These are phyloP conservation scores for Dusona sp. DNA, from an alignment of 2,888 invertebrate species.

Conservation along the genomic window DNA sequence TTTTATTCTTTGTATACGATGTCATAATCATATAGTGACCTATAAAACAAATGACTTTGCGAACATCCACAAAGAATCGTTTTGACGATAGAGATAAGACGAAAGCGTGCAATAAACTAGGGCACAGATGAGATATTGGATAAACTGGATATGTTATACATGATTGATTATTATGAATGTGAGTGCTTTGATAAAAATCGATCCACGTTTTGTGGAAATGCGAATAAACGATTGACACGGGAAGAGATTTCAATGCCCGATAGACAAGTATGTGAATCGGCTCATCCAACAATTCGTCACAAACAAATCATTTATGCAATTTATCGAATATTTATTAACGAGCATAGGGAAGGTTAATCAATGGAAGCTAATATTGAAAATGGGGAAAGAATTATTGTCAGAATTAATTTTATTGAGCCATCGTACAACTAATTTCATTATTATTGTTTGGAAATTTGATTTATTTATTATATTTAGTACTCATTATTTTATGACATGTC, in stretches of 20 bases:
- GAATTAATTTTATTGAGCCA: no score
- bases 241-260: conserved; percentile 64
- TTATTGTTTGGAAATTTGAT: neutral
- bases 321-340: neutral
- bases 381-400: neutral
- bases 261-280: neutral
- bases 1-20: neutral
- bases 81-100: neutral
- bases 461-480: neutral
- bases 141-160: conserved; percentile 4
- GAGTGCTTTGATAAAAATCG: neutral
- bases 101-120: conserved; percentile 5
- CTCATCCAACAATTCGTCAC: neutral
- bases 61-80: neutral
- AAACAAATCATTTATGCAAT: neutral
- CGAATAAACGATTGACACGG: neutral
- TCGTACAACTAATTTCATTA: no score
- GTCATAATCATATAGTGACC: neutral
- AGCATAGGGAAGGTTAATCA: neutral
- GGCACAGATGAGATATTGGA: neutral
- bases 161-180: neutral
- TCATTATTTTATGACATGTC: neutral
- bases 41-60: neutral
- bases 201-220: neutral
- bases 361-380: neutral